Evolutionary conservation across 2,113 vertebrate genomes (phyloP).

Genomic region (Strigops habroptila): DNA sequence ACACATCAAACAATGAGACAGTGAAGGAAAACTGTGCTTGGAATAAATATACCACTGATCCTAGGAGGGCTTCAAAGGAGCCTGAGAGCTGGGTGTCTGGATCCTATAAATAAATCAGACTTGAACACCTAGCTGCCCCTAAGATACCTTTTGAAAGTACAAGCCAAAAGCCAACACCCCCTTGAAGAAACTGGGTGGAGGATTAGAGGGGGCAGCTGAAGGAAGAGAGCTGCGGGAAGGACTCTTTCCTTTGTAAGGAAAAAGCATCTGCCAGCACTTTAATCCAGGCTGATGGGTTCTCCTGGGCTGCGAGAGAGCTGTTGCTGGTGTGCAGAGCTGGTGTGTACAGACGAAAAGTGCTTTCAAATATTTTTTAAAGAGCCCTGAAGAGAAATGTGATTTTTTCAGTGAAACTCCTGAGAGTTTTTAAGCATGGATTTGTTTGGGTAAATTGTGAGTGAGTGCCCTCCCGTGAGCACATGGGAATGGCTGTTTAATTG

Average conservation of each 20-base stretch:
- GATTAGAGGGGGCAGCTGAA: neutral
- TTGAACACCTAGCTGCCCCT: neutral
- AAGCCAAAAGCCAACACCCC: neutral
- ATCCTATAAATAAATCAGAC: constrained; percentile 38
- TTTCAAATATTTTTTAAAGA: constrained; percentile 53
- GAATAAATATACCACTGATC: constrained; percentile 14
- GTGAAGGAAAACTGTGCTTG: neutral
- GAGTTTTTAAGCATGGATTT: constrained; percentile 60
- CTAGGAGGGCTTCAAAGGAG: constrained; percentile 25
- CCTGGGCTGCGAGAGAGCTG: neutral
- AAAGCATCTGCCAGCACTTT: neutral
- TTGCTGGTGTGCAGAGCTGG: constrained; percentile 13
- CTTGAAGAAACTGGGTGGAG: neutral
- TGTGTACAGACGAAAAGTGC: neutral
- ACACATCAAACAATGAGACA: neutral
- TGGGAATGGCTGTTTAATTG: constrained; percentile 50
- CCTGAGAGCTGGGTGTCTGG: neutral
- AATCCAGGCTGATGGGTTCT: neutral
- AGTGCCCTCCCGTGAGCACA: constrained; percentile 55
- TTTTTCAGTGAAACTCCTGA: constrained; percentile 43
- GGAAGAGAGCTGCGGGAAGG: neutral
- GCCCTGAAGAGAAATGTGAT: constrained; percentile 49
- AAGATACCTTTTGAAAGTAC: neutral
- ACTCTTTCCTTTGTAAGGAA: neutral
- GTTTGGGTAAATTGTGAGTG: constrained; percentile 62